Evolutionary conservation across 2,888 invertebrate genomes (phyloP), one percentile per base, ranked within the genome.

Genomic region (Phragmatobia fuliginosa): DNA sequence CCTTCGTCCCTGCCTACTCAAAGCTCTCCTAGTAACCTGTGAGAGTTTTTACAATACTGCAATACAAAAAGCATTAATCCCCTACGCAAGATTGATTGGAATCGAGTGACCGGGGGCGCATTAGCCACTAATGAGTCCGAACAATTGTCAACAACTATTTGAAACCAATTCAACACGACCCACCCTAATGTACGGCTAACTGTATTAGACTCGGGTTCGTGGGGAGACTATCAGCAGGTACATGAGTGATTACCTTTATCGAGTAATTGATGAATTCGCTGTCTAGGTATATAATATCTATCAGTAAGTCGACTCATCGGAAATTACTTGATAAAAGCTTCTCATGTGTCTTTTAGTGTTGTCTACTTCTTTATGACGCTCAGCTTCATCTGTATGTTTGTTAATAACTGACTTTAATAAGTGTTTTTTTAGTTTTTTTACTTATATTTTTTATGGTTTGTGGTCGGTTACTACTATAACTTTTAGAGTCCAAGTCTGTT

Each of bases 31-130:
- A 6, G n/a, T 49, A 49, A 49, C 49, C 11, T 49, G n/a, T 49
- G 49, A 49, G n/a, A 2, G 3, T n/a, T 11, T 0, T 21, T 7
- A 2, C 7, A 6, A 45, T n/a, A n/a, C 1, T n/a, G 49, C 3
- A 2, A 58, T 28, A 25, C 25, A 16, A n/a, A 62, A 25, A 36
- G 25, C 36, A 41, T 38, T 62, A 58, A 58, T 62, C 66, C 61
- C 68, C 77, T n/a, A n/a, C n/a, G n/a, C n/a, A 69, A 38, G 58
- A 79, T 77, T 65, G 73, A 77, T 80, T 59, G 62, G n/a, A 66
- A 70, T 74, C 78, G 74, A 68, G 64, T 49, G 67, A 45, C 36
- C 49, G 59, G 58, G 61, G 75, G 62, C 70, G 66, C 63, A 74
- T 71, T 62, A 70, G 25, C 41, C 59, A 45, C 71, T 74, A 71